phyloP scores from a whole-genome alignment of 1,140 invertebrate genomes.

The Bathynomus jamesi region DNA sequence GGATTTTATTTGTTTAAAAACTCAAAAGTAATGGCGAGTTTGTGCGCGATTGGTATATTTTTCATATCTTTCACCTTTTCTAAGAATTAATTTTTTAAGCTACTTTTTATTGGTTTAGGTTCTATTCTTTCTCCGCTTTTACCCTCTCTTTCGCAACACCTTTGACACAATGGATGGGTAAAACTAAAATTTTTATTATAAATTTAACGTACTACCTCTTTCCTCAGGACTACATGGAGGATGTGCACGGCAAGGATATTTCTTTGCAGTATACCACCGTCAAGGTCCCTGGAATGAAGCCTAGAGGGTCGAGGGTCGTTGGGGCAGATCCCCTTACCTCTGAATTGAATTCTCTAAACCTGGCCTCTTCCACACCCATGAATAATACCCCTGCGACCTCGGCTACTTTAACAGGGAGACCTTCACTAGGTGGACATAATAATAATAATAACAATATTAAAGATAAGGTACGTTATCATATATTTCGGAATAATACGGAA shows the following conservation, averaged over 20 bases:
- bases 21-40: no score
- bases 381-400: neutral
- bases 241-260: constrained; percentile 94
- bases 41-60: no score
- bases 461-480: neutral
- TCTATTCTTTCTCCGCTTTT: no score
- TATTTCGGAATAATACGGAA: neutral
- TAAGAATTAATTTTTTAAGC: neutral
- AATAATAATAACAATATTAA: neutral
- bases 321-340: constrained; percentile 24
- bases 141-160: no score
- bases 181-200: no score
- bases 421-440: constrained; percentile 7
- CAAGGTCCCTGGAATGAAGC: constrained; percentile 91
- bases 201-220: no score
- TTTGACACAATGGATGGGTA: no score
- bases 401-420: constrained; percentile 17
- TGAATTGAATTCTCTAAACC: constrained; percentile 25
- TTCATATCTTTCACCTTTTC: neutral
- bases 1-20: no score
- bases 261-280: constrained; percentile 92
- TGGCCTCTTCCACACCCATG: constrained; percentile 12
- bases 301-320: constrained; percentile 72
- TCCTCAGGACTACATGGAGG: constrained; percentile 91
- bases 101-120: no score